A percentile compares a stretch with the other conserved stretches of the same genome.
These are phyloP conservation scores for Sclerurus mexicanus DNA, from an alignment of 2,113 vertebrate species.

Conservation along the genomic window DNA sequence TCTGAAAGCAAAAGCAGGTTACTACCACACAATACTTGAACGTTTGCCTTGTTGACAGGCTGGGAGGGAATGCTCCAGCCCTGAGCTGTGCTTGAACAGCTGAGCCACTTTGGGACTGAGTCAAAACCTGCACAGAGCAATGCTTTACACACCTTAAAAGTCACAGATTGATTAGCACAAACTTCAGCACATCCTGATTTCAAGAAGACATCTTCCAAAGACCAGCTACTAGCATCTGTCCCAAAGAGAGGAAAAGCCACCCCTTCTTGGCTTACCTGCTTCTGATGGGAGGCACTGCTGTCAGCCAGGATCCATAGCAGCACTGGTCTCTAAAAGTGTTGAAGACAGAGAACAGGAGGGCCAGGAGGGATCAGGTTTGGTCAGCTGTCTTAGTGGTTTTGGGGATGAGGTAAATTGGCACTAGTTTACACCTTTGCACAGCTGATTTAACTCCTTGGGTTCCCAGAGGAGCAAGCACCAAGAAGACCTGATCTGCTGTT, in stretches of 20 bases:
- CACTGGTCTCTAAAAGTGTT: neutral
- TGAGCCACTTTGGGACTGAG: neutral
- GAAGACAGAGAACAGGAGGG: neutral
- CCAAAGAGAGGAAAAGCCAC: neutral
- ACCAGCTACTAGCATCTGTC: neutral
- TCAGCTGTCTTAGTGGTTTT: neutral
- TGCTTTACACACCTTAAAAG: neutral
- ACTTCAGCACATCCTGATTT: neutral
- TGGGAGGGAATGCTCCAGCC: neutral
- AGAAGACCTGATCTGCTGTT: neutral
- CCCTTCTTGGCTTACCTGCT: neutral
- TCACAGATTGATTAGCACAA: too few species aligned
- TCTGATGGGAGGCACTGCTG: rapidly evolving
- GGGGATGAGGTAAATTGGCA: neutral
- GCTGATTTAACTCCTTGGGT: neutral
- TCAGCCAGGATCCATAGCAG: rapidly evolving
- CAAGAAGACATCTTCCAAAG: neutral
- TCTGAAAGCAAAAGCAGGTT: neutral
- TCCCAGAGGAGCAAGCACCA: neutral
- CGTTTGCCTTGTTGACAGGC: neutral
- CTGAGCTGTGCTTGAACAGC: neutral
- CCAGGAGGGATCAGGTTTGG: neutral
- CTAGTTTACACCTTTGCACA: neutral
- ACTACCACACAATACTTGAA: neutral
- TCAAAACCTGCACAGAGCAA: neutral